These are phyloP conservation scores for Urocitellus parryii DNA, from an alignment of 2,113 vertebrate species.

Conservation along the genomic window DNA sequence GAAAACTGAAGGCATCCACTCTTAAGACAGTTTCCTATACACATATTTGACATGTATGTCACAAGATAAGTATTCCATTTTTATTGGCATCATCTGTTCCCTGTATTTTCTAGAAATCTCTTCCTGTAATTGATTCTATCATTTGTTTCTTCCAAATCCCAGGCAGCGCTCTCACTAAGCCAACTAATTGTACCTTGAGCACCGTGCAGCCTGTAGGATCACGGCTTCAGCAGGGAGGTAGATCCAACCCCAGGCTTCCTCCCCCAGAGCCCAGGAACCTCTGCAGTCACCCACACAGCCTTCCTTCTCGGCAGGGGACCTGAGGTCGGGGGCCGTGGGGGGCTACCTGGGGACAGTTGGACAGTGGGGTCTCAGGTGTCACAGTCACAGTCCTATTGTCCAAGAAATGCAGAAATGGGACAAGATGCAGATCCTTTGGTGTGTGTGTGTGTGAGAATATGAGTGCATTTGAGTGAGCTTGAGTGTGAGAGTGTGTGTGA, in stretches of 20 bases:
- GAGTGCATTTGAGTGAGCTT: too few species aligned
- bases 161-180: background rate
- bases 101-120: background rate
- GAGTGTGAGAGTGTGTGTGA: background rate
- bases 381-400: background rate
- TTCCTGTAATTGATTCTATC: background rate
- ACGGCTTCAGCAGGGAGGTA: too few species aligned
- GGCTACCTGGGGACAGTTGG: fast-evolving
- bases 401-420: background rate
- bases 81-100: background rate
- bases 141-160: background rate
- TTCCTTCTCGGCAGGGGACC: background rate
- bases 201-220: background rate
- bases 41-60: background rate
- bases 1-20: background rate
- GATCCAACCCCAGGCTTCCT: too few species aligned
- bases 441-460: background rate
- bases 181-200: background rate
- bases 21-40: background rate
- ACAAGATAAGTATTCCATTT: background rate
- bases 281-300: too few species aligned
- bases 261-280: too few species aligned
- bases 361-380: too few species aligned
- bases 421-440: fast-evolving
- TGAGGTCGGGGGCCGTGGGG: fast-evolving